Evolutionary conservation across 2,888 invertebrate species (phyloP).

Genomic region (Oconnorella tubifera): DNA sequence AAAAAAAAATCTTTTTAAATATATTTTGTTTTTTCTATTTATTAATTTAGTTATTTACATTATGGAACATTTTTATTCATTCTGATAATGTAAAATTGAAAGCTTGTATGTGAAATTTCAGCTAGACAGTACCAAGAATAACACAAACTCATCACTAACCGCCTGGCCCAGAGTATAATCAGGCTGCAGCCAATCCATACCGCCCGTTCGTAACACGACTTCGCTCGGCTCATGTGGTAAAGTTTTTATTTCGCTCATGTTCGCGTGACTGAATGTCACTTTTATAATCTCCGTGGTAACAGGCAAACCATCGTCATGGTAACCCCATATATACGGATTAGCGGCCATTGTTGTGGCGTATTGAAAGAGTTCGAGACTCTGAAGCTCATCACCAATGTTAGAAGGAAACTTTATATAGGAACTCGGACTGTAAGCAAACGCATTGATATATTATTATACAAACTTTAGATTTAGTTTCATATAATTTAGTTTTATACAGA

Average conservation of each 20-base stretch:
- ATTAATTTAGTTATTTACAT: too few relatives aligned
- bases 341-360: constrained; percentile 4
- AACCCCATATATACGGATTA: constrained; percentile 10
- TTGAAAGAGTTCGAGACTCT: constrained; percentile 10
- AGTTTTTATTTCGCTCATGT: neutral
- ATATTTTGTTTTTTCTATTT: too few relatives aligned
- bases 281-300: constrained; percentile 6
- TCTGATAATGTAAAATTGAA: too few relatives aligned
- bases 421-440: constrained; percentile 7
- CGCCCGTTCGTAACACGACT: too few relatives aligned
- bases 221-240: neutral
- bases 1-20: too few relatives aligned
- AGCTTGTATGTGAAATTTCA: too few relatives aligned
- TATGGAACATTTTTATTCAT: too few relatives aligned
- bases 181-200: neutral
- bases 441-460: too few relatives aligned
- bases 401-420: constrained; percentile 2
- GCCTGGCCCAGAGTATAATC: neutral
- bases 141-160: too few relatives aligned
- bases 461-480: too few relatives aligned
- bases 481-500: too few relatives aligned
- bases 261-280: constrained; percentile 1
- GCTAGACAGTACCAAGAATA: too few relatives aligned
- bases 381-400: neutral
- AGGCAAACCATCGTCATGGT: neutral